Evolutionary conservation across 2,113 vertebrate genomes (phyloP), one percentile per base, ranked within the genome.

Genomic region (Scatophagus argus): DNA sequence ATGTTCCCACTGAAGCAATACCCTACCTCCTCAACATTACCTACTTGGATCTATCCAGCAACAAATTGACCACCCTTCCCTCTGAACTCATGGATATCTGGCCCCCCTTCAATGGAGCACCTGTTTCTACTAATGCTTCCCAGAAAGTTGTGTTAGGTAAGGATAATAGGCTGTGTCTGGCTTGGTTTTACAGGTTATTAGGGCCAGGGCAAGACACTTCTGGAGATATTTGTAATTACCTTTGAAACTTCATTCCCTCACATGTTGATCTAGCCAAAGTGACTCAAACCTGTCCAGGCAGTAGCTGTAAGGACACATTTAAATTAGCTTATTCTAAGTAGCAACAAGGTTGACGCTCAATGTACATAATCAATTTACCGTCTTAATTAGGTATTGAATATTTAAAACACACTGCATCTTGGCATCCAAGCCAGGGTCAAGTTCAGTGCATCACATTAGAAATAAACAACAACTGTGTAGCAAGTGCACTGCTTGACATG

Each of bases 11-110:
- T 0, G 96, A 97, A 31, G 96, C 96, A 0, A 90, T 94, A 62
- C 92, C 88, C 0, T 96, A 95, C 87, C 90, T 99, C 63, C 85
- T 87, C 56, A 97, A 96, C 76, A 95, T 99, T 51, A 94, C 95
- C 66, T 98, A 98, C 87, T 90, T 99, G 90, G 98, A 99, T 75
- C 74, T 99, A 36, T 99, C 98, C 65, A 99, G 98, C 93, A 99
- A 99, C 83, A 96, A 95, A 87, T 91, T 99, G n/a, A 91, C 93
- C 56, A 97, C 96, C 0, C 84, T 99, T 81, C 96, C 97, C 0
- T 94, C 96, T 7, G 96, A 98, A 52, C 90, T 99, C 72, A 93
- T 98, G 94, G 97, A 99, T 66, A 95, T 97, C 80, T 99, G 97
- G 98, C 95, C 96, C 0, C 96, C 96, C 0, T 95, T 96, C 82